phyloP scores from a whole-genome alignment of 1,140 invertebrate species.

The Saxidomus purpurata region DNA sequence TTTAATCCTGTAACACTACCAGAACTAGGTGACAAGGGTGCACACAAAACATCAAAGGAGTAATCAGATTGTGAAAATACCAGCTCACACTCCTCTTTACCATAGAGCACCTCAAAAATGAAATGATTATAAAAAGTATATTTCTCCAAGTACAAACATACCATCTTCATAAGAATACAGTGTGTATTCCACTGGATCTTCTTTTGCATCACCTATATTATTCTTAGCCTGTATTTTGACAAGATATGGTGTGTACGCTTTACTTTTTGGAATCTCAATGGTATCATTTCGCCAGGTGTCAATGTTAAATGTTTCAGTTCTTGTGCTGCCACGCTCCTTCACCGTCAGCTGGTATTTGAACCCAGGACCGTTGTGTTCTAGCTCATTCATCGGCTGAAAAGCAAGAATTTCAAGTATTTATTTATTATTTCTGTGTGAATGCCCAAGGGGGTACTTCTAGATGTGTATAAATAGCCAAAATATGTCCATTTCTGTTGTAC shows the following conservation, averaged over 20 bases:
- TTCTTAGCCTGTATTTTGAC: conserved; percentile 98
- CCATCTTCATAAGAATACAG: conserved; percentile 62
- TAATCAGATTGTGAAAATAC: too few relatives aligned
- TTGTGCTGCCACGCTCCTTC: conserved; percentile 88
- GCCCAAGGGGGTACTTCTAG: too few relatives aligned
- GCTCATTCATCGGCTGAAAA: conserved; percentile 95
- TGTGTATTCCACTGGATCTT: conserved; percentile 12
- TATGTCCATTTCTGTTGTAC: too few relatives aligned
- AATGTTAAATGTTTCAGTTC: conserved; percentile 64
- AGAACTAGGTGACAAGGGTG: too few relatives aligned
- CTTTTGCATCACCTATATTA: conserved; percentile 77
- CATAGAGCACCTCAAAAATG: too few relatives aligned
- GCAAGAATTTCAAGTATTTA: background rate
- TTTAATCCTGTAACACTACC: too few relatives aligned
- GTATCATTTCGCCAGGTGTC: conserved; percentile 70
- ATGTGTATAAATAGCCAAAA: too few relatives aligned
- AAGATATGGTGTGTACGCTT: conserved; percentile 95
- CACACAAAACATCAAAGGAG: too few relatives aligned
- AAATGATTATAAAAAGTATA: too few relatives aligned
- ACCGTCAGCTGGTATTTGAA: conserved; percentile 97
- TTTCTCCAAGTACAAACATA: too few relatives aligned
- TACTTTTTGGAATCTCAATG: conserved; percentile 58
- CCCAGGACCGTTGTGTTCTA: conserved; percentile 97
- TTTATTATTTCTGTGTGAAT: too few relatives aligned
- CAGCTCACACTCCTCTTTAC: too few relatives aligned